phyloP scores from a whole-genome alignment of 1,140 invertebrate species.

The Dinoponera quadriceps region DNA sequence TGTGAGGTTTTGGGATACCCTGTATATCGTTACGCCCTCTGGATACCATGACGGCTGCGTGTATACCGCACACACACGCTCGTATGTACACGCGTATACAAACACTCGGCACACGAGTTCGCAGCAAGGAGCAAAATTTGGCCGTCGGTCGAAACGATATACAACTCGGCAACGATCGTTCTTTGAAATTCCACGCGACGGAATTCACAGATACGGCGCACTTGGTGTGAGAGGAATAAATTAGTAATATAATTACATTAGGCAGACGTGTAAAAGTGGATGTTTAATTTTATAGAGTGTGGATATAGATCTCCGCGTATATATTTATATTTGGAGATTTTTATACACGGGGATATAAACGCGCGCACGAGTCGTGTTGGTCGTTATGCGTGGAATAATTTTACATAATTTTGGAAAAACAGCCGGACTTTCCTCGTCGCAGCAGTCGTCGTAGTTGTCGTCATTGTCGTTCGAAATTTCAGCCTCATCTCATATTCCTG shows the following conservation, averaged over 20 bases:
- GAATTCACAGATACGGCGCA: too few species aligned
- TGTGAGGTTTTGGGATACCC: too few species aligned
- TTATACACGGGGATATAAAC: too few species aligned
- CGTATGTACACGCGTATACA: conserved; percentile 9
- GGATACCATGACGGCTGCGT: too few species aligned
- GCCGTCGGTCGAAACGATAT: not conserved
- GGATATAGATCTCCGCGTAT: too few species aligned
- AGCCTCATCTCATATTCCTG: not conserved
- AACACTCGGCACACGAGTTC: too few species aligned
- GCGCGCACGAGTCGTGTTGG: too few species aligned
- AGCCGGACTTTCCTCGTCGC: not conserved
- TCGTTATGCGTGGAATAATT: not conserved
- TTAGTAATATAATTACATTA: too few species aligned
- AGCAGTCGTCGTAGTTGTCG: not conserved
- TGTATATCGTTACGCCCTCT: too few species aligned
- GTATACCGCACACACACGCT: not conserved
- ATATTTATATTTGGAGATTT: too few species aligned
- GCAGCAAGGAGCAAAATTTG: too few species aligned
- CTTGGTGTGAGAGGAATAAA: not conserved
- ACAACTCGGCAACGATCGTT: not conserved
- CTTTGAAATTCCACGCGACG: not conserved
- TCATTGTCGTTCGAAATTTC: not conserved
- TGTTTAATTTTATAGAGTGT: not conserved
- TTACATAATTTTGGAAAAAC: not conserved
- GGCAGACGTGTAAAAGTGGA: not conserved